Percentiles rank a stretch among this genome's conserved stretches.
Evolutionary conservation across 2,113 vertebrate genomes (phyloP).

Genomic region (Brachyhypopomus gauderio): DNA sequence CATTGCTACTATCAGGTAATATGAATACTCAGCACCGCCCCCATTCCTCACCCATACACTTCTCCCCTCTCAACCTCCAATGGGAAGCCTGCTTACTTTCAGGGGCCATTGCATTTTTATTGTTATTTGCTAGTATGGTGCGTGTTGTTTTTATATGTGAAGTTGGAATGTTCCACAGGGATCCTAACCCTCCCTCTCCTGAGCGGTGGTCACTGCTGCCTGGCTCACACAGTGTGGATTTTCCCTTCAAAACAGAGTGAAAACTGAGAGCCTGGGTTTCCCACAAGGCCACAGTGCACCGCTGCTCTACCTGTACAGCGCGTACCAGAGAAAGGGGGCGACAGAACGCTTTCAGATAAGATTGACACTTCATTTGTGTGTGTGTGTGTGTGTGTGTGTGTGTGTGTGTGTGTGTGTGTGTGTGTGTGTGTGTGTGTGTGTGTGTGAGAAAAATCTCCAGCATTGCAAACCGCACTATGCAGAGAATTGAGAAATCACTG

Average conservation of each 20-base stretch:
- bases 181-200: slow-evolving; percentile 45
- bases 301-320: neutral
- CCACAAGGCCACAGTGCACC: slow-evolving; percentile 29
- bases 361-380: slow-evolving; percentile 11
- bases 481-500: slow-evolving; percentile 27
- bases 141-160: slow-evolving; percentile 57
- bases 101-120: slow-evolving; percentile 59
- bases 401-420: neutral
- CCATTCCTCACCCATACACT: slow-evolving; percentile 11
- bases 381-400: slow-evolving; percentile 2
- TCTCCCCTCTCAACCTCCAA: slow-evolving; percentile 24
- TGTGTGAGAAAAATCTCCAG: slow-evolving; percentile 18
- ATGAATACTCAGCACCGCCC: slow-evolving; percentile 71
- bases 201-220: slow-evolving; percentile 23
- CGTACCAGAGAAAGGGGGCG: neutral
- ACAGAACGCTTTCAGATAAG: neutral
- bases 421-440: neutral
- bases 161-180: slow-evolving; percentile 54
- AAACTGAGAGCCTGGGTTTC: slow-evolving; percentile 8
- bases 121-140: slow-evolving; percentile 60
- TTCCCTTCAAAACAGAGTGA: slow-evolving; percentile 30
- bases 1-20: slow-evolving; percentile 80
- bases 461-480: slow-evolving; percentile 22
- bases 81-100: slow-evolving; percentile 52
- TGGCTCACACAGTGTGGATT: slow-evolving; percentile 35